Evolutionary conservation across 1,140 invertebrate genomes (phyloP), one percentile per base, ranked within the genome.

Genomic region (Drosophila elegans): DNA sequence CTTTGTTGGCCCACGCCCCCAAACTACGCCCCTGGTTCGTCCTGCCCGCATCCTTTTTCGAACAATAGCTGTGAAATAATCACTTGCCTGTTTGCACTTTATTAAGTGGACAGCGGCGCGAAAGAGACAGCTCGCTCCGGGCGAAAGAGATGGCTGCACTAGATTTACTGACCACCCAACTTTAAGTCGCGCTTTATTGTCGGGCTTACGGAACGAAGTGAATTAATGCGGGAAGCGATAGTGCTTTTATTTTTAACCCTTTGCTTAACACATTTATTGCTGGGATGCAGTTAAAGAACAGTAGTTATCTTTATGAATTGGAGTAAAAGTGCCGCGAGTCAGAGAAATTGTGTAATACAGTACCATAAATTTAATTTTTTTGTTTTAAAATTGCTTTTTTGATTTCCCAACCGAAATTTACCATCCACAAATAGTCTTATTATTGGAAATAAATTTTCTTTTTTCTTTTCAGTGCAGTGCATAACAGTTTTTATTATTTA

Each of bases 11-110:
- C 45, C 16, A 21, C 16, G 29, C 38, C 52, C 25, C 42, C 42
- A 36, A 32, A 59, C 52, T 51, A 66, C 32, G 48, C 48, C 61
- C 51, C 49, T n/a, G 42, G 44, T 41, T 11, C 45, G 51, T 36
- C 27, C 44, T 45, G 12, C 57, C 52, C 45, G 54, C 59, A 44
- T 41, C 42, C 39, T 52, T 48, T 78, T 78, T 13, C 69, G 74
- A 82, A 86, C 82, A 86, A 86, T 82, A 88, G 82, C 83, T 88
- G 75, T 86, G 82, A 86, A 86, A 86, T 88, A 86, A 86, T 86
- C 82, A 86, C 82, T 86, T 86, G 83, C 69, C 80, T 79, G 82
- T 88, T 88, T 86, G 79, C 83, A 86, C 82, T 86, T 88, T 86
- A 86, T 88, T 86, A 86, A 82, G 61, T 79, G 67, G 67, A 71